phyloP scores from a whole-genome alignment of 2,113 vertebrate species.

The Cariama cristata region DNA sequence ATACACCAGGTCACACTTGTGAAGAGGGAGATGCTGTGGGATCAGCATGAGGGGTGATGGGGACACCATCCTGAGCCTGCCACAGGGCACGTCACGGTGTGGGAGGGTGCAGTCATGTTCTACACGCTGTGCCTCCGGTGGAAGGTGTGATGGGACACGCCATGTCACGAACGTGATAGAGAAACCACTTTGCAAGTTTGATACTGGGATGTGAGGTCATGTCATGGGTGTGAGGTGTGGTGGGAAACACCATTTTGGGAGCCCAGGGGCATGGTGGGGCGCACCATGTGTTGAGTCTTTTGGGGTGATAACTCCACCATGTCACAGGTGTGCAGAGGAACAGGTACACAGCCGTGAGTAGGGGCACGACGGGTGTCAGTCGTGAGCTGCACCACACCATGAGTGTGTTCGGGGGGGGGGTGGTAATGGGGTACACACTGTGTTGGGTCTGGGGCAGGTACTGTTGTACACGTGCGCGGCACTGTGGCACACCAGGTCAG shows the following conservation, averaged over 20 bases:
- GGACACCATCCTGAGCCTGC: not conserved
- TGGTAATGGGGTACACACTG: not conserved
- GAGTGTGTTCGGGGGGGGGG: not conserved
- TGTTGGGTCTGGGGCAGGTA: not conserved
- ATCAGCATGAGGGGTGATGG: accelerated
- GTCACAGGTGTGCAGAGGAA: not conserved
- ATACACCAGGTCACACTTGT: accelerated
- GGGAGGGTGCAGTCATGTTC: not conserved
- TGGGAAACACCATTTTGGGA: not conserved
- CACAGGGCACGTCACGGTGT: accelerated
- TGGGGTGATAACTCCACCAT: accelerated
- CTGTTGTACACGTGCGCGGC: accelerated
- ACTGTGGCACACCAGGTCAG: not conserved
- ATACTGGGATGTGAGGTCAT: not conserved
- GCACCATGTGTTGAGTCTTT: accelerated
- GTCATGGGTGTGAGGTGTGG: not conserved
- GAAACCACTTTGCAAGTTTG: accelerated
- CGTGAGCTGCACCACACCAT: accelerated
- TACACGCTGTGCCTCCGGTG: accelerated
- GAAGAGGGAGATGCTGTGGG: not conserved
- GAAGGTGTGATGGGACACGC: not conserved
- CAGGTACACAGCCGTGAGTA: not conserved
- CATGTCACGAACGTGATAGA: accelerated
- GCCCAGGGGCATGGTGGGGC: accelerated
- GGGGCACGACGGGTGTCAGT: not conserved